Base-by-base conservation (phyloP, 2,888 invertebrate genomes). In the Autographa pulchrina region DNA sequence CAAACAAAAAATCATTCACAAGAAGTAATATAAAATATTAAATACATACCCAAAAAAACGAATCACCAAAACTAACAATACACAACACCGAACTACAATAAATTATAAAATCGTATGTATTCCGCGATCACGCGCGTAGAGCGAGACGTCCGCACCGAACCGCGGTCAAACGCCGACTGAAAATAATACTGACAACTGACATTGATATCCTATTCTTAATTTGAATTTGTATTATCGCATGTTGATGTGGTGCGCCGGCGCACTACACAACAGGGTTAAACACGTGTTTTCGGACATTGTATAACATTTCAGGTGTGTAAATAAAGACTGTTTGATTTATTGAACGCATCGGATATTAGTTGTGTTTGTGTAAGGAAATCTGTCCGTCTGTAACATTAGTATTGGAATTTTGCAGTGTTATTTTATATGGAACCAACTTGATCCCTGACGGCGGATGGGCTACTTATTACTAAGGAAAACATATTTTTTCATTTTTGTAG, bases 131-230 rank as follows among this genome's bases (percentile, higher is more conserved):
- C n/a, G 66, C 68, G 59, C 72, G 52, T 41, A 59, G 18, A 14
- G 43, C 62, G 58, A 18, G 13, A 71, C 82, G 72, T 70, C 72
- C 65, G 70, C 64, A 43, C 72, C 54, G 60, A 14, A 63, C 16
- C 65, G 68, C 70, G 65, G 67, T 68, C 63, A 20, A 62, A 71
- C 56, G 77, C 61, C 52, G 65, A 81, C 81, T 81, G 77, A 79
- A 70, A 72, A 71, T 65, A 74, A 68, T 54, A 68, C 75, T n/a
- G 68, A 59, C 70, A 69, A 72, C 77, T 73, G 74, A 66, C 67
- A 79, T 74, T 77, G 82, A 74, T 81, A 79, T 76, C 58, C 20
- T 59, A 72, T 78, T 81, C 70, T 66, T 68, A 74, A 74, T 74
- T 77, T 71, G 77, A 73, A 68, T 72, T 48, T 73, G 61, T 72